Evolutionary conservation across 2,888 invertebrate species (phyloP).

Genomic region (Barypeithes pellucidus): DNA sequence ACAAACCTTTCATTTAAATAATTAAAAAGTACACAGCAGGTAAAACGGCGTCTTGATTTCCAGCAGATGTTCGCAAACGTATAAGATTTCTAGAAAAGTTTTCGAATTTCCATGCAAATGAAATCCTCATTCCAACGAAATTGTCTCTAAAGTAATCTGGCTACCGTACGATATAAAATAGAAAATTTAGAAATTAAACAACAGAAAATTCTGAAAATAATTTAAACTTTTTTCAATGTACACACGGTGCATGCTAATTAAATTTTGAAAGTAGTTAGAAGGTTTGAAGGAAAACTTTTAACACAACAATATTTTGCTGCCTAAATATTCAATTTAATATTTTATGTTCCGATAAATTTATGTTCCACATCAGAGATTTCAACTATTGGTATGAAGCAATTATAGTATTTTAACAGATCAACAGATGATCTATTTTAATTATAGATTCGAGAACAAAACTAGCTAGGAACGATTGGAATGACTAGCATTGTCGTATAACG

Average conservation of each 20-base stretch:
- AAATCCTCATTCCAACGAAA: conserved; percentile 61
- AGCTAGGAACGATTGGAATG: too few species aligned
- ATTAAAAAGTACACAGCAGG: conserved; percentile 68
- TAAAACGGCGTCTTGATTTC: conserved; percentile 65
- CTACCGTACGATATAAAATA: conserved; percentile 63
- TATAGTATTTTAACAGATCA: too few species aligned
- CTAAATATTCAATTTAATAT: too few species aligned
- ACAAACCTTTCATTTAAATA: conserved; percentile 68
- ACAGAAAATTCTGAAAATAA: conserved; percentile 54
- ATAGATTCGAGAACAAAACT: too few species aligned
- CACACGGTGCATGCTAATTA: not conserved
- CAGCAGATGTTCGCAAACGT: conserved; percentile 61
- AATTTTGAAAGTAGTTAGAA: not conserved
- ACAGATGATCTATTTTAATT: too few species aligned
- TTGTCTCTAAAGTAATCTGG: conserved; percentile 57
- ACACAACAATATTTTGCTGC: not conserved
- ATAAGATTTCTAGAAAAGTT: conserved; percentile 60
- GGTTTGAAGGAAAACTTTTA: not conserved
- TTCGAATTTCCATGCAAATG: conserved; percentile 68
- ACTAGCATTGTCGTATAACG: too few species aligned
- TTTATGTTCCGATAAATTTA: too few species aligned
- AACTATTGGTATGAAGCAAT: too few species aligned
- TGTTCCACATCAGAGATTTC: too few species aligned
- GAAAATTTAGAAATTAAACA: conserved; percentile 61
- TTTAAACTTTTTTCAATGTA: conserved; percentile 21